Conservation (phyloP, 2,888 invertebrate species). For the Netelia melanura region DNA sequence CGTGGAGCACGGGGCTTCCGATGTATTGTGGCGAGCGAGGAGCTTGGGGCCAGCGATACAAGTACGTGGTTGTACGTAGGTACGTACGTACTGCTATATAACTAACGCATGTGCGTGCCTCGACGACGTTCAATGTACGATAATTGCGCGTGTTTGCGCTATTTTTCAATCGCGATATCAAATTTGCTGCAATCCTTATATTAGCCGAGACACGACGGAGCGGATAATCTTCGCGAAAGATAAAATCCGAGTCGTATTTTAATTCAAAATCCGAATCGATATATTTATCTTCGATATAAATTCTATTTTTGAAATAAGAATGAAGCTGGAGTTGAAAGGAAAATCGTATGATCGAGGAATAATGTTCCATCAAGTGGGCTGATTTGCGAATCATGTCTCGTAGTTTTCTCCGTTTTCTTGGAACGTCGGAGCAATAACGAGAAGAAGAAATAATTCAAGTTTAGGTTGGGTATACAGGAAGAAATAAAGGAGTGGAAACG, state of each 20-base stretch:
- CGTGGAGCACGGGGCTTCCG: slow-evolving; percentile 22
- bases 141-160: slow-evolving; percentile 26
- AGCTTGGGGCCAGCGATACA: no score
- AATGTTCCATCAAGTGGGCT: no score
- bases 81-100: slow-evolving; percentile 2
- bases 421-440: background rate
- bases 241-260: background rate
- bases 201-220: background rate
- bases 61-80: background rate
- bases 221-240: no score
- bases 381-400: no score
- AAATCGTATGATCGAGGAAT: no score
- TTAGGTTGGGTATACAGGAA: slow-evolving; percentile 58
- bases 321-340: no score
- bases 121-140: slow-evolving; percentile 12
- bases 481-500: slow-evolving; percentile 67
- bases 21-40: slow-evolving; percentile 21
- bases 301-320: no score
- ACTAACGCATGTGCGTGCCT: no score
- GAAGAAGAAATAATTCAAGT: slow-evolving; percentile 17
- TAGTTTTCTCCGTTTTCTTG: no score
- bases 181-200: slow-evolving; percentile 22
- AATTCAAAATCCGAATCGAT: background rate
- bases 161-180: slow-evolving; percentile 14
- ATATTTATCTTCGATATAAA: no score